A percentile compares a stretch with the other conserved stretches of the same genome.
Conservation (phyloP, 2,888 invertebrate genomes). For the Busseola fusca region DNA sequence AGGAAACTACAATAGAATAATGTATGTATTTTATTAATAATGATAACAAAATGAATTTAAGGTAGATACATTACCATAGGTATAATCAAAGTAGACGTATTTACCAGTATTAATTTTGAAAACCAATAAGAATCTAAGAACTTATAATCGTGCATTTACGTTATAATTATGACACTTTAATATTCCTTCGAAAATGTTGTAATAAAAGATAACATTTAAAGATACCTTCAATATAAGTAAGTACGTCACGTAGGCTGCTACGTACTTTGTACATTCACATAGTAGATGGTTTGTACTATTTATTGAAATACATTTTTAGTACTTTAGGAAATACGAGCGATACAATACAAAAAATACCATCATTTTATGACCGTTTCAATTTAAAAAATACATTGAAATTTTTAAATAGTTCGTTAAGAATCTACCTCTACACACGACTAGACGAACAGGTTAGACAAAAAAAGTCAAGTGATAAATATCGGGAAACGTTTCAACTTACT, state of each 20-base stretch:
- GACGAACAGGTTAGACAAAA: constrained; percentile 59
- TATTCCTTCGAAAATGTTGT: constrained; percentile 38
- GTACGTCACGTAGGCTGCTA: constrained; percentile 16
- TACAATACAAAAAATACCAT: constrained; percentile 48
- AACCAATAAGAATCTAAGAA: constrained; percentile 52
- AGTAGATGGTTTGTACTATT: constrained; percentile 43
- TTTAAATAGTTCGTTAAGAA: constrained; percentile 44
- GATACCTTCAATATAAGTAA: constrained; percentile 11
- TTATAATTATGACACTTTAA: constrained; percentile 57
- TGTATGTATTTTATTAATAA: constrained; percentile 64
- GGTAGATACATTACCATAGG: constrained; percentile 51
- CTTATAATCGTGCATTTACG: constrained; percentile 56
- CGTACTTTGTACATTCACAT: constrained; percentile 32
- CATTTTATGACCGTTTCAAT: constrained; percentile 46
- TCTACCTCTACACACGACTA: constrained; percentile 65
- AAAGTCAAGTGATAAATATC: constrained; percentile 44
- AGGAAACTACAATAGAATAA: constrained; percentile 33
- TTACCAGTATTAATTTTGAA: constrained; percentile 48
- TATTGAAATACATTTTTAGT: constrained; percentile 29
- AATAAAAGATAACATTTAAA: constrained; percentile 14
- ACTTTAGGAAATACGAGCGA: constrained; percentile 27
- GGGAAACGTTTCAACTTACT: constrained; percentile 48
- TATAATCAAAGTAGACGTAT: constrained; percentile 39
- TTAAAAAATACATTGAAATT: constrained; percentile 40
- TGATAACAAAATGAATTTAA: constrained; percentile 63